Conservation (phyloP, 2,888 invertebrate species). For the Nomada ferruginata region DNA sequence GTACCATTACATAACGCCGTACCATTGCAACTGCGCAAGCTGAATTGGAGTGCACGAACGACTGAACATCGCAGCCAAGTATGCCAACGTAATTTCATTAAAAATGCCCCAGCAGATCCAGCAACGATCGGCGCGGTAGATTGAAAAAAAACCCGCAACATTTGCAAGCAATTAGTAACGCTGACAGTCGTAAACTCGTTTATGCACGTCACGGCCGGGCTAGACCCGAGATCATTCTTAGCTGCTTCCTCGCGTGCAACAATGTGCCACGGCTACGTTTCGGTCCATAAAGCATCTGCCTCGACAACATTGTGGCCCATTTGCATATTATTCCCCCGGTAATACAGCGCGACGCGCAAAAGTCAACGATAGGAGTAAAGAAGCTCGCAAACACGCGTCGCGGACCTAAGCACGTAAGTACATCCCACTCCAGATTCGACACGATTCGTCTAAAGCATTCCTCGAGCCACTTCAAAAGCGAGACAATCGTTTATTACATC, state of each 20-base stretch:
- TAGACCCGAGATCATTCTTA: background rate
- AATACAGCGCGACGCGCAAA: constrained; percentile 4
- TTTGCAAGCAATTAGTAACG: constrained; percentile 17
- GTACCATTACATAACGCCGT: too few species aligned
- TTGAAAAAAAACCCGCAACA: background rate
- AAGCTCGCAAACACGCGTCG: constrained; percentile 17
- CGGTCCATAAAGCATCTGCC: constrained; percentile 30
- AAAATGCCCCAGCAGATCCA: too few species aligned
- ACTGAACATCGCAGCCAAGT: too few species aligned
- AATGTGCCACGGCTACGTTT: constrained; percentile 38
- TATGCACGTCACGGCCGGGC: background rate
- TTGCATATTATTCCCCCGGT: constrained; percentile 31
- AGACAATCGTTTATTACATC: constrained; percentile 62
- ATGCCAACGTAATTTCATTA: too few species aligned
- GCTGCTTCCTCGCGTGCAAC: background rate
- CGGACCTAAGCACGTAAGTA: background rate
- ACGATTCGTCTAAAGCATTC: constrained; percentile 31
- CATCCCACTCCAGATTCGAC: constrained; percentile 29
- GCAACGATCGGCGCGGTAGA: background rate
- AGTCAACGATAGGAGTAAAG: constrained; percentile 28
- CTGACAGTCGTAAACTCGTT: background rate
- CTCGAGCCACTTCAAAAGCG: constrained; percentile 31
- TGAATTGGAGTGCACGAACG: too few species aligned
- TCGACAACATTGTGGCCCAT: constrained; percentile 35
- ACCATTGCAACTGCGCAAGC: too few species aligned